Evolutionary conservation across 1,140 invertebrate genomes (phyloP).

Genomic region (Monochamus saltuarius): DNA sequence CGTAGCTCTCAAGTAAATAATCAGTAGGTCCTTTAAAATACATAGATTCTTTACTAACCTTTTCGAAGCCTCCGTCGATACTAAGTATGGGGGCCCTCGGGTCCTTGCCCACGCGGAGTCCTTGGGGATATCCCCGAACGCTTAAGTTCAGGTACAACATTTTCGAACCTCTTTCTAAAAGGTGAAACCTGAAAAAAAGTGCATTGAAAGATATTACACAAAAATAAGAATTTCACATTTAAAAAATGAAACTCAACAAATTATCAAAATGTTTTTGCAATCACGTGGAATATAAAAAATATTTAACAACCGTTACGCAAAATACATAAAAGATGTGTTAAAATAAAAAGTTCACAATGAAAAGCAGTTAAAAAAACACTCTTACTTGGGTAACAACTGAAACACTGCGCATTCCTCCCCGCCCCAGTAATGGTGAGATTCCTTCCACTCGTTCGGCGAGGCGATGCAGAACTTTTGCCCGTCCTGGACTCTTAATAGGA

Average conservation of each 20-base stretch:
- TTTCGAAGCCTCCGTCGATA: constrained; percentile 72
- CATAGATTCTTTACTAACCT: constrained; percentile 45
- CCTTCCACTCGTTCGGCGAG: constrained; percentile 79
- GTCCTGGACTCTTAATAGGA: constrained; percentile 68
- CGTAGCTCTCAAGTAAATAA: no score
- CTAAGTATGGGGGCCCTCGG: constrained; percentile 71
- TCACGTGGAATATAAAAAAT: no score
- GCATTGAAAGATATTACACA: neutral
- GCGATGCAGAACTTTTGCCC: constrained; percentile 76
- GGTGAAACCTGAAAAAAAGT: constrained; percentile 58
- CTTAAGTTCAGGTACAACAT: constrained; percentile 80
- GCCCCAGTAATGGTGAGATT: constrained; percentile 83
- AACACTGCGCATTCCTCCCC: constrained; percentile 73
- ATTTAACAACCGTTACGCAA: no score
- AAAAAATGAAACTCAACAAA: neutral
- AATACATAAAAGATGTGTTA: no score
- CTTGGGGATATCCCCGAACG: constrained; percentile 82
- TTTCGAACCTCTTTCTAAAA: constrained; percentile 71
- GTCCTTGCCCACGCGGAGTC: constrained; percentile 78
- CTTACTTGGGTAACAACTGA: constrained; percentile 77
- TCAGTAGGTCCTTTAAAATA: no score
- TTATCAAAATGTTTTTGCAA: constrained; percentile 1
- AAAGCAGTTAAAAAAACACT: no score
- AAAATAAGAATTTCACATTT: neutral
- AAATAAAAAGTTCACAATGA: no score